Evolutionary conservation across 92 coral and sea anemone genomes (phyloP).

Genomic region (Porites lobata): DNA sequence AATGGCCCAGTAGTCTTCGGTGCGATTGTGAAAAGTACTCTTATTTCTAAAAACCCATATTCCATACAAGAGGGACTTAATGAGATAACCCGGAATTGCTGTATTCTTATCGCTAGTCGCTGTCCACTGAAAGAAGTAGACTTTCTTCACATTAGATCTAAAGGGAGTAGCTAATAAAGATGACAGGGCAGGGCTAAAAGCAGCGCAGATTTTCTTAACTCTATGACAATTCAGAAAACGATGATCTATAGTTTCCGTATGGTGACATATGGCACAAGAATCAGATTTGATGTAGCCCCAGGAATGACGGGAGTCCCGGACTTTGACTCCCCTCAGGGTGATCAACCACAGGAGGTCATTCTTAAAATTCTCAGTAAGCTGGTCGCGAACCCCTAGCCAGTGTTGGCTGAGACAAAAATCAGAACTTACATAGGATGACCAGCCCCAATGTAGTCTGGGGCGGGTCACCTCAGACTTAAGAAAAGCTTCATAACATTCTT

Average conservation of each 20-base stretch:
- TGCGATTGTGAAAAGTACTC: slow-evolving; percentile 17
- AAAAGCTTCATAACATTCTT: neutral
- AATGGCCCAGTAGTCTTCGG: neutral
- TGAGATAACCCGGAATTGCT: neutral
- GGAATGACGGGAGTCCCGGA: neutral
- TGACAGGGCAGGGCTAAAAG: neutral
- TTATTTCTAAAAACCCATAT: slow-evolving; percentile 17
- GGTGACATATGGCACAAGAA: neutral
- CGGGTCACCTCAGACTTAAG: neutral
- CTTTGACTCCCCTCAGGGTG: neutral
- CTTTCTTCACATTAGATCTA: neutral
- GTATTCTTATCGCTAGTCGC: neutral
- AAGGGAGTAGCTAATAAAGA: neutral
- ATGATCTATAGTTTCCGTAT: slow-evolving; percentile 14
- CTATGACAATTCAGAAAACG: slow-evolving; percentile 17
- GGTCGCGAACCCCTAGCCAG: neutral
- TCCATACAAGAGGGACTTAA: neutral
- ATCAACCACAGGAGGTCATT: slow-evolving; percentile 10
- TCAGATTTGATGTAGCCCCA: slow-evolving; percentile 6
- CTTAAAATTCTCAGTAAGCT: neutral
- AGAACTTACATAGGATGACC: neutral
- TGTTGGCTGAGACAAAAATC: neutral
- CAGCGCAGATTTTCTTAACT: neutral
- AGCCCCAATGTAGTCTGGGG: neutral
- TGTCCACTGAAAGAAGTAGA: neutral